Conservation (phyloP, 1,140 invertebrate genomes). For the Hesperophylax magnus region DNA sequence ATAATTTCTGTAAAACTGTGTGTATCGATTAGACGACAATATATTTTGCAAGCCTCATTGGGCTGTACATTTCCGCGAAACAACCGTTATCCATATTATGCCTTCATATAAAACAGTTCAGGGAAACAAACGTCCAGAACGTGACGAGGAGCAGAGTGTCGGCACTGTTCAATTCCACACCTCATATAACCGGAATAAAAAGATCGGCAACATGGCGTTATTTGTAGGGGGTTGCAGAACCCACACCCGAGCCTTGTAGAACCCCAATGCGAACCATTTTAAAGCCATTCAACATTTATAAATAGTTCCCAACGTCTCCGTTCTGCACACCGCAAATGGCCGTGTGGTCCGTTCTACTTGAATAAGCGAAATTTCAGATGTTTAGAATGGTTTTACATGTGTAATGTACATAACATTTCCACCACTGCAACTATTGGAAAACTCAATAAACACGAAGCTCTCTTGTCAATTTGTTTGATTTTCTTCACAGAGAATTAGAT, state of each 20-base stretch:
- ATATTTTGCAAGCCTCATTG: background rate
- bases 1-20: too few relatives aligned
- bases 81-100: background rate
- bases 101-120: background rate
- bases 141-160: constrained; percentile 13
- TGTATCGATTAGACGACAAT: too few relatives aligned
- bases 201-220: background rate
- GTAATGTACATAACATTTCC: background rate
- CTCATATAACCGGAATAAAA: background rate
- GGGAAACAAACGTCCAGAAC: background rate
- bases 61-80: background rate
- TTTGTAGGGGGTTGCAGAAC: background rate
- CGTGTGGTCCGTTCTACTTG: constrained; percentile 22
- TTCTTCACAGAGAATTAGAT: too few relatives aligned
- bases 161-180: background rate
- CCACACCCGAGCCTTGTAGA: background rate
- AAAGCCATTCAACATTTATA: background rate
- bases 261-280: constrained; percentile 1
- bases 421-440: background rate
- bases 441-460: background rate
- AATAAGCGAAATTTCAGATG: constrained; percentile 22
- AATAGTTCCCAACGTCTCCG: constrained; percentile 11
- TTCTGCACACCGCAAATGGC: background rate
- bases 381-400: constrained; percentile 14
- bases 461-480: too few relatives aligned